Base-by-base conservation (phyloP, 2,888 invertebrate species). In the Pseudococcus viburni region DNA sequence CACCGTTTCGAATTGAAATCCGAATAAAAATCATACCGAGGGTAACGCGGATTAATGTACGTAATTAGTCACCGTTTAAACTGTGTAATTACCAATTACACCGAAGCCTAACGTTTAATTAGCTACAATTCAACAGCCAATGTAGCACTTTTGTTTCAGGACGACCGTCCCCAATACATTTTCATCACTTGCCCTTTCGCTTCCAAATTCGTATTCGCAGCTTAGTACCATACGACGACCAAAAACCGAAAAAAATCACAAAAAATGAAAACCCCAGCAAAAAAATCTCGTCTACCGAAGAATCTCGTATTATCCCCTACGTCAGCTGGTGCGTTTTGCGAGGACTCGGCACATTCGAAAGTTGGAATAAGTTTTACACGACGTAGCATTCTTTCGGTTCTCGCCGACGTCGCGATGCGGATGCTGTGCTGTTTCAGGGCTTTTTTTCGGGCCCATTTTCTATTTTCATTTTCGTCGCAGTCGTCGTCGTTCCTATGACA, bases 41-140 rank as follows among this genome's bases (percentile, higher is more conserved):
- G 22, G 64, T 22, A 64, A 64, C 64, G 4, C 64, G 9, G 11
- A 64, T 64, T 19, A 64, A 64, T 64, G 22, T 64, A 22, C 64
- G 22, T 22, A 64, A 64, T 22, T 64, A 64, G 64, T 64, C 64
- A 19, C 0, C 22, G 64, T 64, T 64, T 22, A 64, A 64, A 22
- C 12, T 0, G 64, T 51, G 64, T 64, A 64, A 64, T 64, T 64
- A 64, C 64, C 64, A 64, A 64, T 64, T 64, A 64, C 64, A 64
- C 1, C 64, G 64, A 33, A 64, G 22, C 64, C 22, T 6, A 22
- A 64, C 22, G 22, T 64, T 64, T 22, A 64, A 64, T 64, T 64
- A 19, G 8, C 64, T 9, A 64, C 19, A 22, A 64, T 51, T 51
- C 51, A 51, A 51, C 4, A 5, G 17, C 51, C 51, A 17, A 17